Conservation (phyloP, 2,797 vertebrate species). For the Liparis tanakae region DNA sequence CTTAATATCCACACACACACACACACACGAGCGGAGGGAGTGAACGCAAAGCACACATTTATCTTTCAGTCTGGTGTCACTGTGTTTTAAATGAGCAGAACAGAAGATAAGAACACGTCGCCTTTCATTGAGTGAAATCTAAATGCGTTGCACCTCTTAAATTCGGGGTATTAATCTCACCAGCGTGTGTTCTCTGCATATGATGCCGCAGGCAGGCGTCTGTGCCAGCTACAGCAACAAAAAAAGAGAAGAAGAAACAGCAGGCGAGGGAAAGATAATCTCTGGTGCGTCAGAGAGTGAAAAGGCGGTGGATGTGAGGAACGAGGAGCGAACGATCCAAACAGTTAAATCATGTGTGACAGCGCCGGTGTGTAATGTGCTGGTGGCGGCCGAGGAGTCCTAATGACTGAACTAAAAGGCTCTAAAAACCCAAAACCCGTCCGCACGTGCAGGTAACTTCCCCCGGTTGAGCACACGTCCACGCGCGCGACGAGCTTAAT, state of each 20-base stretch:
- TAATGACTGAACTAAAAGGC: constrained; percentile 27
- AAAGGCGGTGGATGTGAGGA: constrained; percentile 34
- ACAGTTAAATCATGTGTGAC: constrained; percentile 55
- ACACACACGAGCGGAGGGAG: not conserved
- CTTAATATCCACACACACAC: constrained; percentile 3
- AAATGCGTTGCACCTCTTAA: constrained; percentile 44
- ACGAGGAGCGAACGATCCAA: constrained; percentile 43
- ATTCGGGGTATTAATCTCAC: constrained; percentile 59
- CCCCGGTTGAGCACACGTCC: not conserved
- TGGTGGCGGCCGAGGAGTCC: constrained; percentile 8
- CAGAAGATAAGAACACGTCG: constrained; percentile 21
- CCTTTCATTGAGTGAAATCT: constrained; percentile 38
- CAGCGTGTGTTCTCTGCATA: constrained; percentile 32
- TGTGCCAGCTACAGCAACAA: constrained; percentile 33
- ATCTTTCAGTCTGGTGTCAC: not conserved
- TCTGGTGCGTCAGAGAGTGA: constrained; percentile 42
- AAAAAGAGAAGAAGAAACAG: constrained; percentile 23
- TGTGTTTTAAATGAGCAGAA: constrained; percentile 23
- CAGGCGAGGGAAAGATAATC: constrained; percentile 44
- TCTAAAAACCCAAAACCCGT: constrained; percentile 12
- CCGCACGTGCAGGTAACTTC: not conserved
- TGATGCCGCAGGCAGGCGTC: constrained; percentile 30
- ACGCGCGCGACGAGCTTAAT: not conserved
- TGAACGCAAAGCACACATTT: not conserved
- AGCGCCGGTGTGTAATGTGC: constrained; percentile 27